Evolutionary conservation across 2,888 invertebrate species (phyloP), one percentile per base, ranked within the genome.

Genomic region (Tridacna gigas): DNA sequence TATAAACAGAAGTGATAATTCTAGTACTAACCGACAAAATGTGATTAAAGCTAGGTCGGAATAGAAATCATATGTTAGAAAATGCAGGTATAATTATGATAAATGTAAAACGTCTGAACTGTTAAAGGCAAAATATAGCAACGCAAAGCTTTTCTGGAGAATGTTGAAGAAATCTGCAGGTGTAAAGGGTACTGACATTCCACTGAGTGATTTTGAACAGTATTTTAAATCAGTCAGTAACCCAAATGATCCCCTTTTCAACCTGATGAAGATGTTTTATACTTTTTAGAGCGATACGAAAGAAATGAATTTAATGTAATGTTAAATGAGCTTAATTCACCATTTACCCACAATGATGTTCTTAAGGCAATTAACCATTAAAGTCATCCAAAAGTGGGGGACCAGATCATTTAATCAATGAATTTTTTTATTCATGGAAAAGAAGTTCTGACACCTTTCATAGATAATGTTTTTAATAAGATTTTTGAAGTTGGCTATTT

Each of bases 111-210:
- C 71, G 4, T 11, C 7, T 22, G 61, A 78, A 26, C n/a, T 56
- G n/a, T 13, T 78, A 11, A 47, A 60, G 20, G 60, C 78, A 7
- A 69, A 28, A 56, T 13, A 60, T 37, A 71, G 56, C 9, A 78
- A 78, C 47, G 78, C 78, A 26, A 26, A 61, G 61, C 20, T 78
- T n/a, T 71, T 71, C 25, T 78, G 78, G 71, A 71, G 71, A 60
- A 69, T 71, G 61, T 61, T 78, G 18, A 78, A 78, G 25, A n/a
- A n/a, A n/a, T n/a, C n/a, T n/a, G n/a, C n/a, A n/a, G n/a, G n/a
- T n/a, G n/a, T n/a, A n/a, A n/a, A n/a, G n/a, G n/a, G n/a, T n/a
- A n/a, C n/a, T n/a, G n/a, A n/a, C n/a, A n/a, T n/a, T n/a, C n/a
- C n/a, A n/a, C n/a, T n/a, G n/a, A n/a, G n/a, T n/a, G n/a, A n/a